Evolutionary conservation across 2,113 vertebrate species (phyloP), one percentile per base, ranked within the genome.

Genomic region (Cephalopterus ornatus): DNA sequence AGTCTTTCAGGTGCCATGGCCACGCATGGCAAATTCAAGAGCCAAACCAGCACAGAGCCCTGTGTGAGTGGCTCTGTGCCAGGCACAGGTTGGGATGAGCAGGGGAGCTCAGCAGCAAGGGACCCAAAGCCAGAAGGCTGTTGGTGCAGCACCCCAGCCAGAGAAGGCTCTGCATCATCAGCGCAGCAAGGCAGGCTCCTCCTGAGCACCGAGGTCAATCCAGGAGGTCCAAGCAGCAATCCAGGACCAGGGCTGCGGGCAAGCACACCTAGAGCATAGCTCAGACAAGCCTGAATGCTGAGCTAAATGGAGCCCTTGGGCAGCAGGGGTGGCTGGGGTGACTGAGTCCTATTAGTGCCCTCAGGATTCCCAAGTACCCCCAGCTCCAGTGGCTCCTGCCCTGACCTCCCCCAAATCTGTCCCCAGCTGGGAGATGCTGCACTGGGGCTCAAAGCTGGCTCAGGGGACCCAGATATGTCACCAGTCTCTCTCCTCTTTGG

Each of bases 1-100:
- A 27, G 41, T 19, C 41, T 50, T 46, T 37, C 41, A 19, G 58
- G 26, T 78, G 27, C n/a, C 19, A 2, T 11, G 52, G 37, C 22
- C 44, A 20, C 8, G 30, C 20, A 14, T 1, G 1, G 33, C 1
- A 0, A 41, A 37, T n/a, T 82, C 30, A 32, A 58, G 12, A 72
- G 53, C 23, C 59, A 56, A 7, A 41, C 12, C 23, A 47, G 39
- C 53, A 17, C 5, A 6, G 53, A n/a, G 18, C 11, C 44, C 41
- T 76, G 63, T 5, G 0, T 15, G 56, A 22, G 50, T 3, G 2
- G 20, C 68, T 75, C 56, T 0, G 0, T 11, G 6, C 14, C 8
- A n/a, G 39, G 44, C 62, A 59, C 12, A 13, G 44, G 20, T 21
- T 0, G 0, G 49, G 32, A 75, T 41, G 63, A 35, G 58, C 24